Conservation (phyloP, 1,140 invertebrate species). For the Antheraea mylitta region DNA sequence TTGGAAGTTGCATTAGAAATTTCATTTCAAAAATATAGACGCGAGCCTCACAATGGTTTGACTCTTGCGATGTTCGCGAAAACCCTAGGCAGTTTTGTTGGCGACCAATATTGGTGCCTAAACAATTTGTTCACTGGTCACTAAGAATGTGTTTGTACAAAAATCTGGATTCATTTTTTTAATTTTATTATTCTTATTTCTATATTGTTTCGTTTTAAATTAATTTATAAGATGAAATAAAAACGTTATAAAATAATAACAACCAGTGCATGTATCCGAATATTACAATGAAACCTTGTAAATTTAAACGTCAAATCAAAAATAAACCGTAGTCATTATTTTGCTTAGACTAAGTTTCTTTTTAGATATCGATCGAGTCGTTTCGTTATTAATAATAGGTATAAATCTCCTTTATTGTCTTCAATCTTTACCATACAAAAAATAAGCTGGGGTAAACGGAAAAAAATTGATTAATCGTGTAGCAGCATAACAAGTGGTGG, state of each 20-base stretch:
- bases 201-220: background rate
- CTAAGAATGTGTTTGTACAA: too few species aligned
- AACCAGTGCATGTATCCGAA: constrained; percentile 19
- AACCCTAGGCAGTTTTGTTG: too few species aligned
- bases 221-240: background rate
- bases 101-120: too few species aligned
- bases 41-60: too few species aligned
- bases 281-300: constrained; percentile 6
- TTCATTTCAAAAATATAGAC: too few species aligned
- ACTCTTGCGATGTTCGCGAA: too few species aligned
- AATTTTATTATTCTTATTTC: too few species aligned
- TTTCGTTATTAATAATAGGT: constrained; percentile 71
- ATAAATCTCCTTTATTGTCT: constrained; percentile 78
- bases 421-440: constrained; percentile 66
- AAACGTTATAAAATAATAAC: background rate
- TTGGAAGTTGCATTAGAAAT: too few species aligned
- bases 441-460: constrained; percentile 48
- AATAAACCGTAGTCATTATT: constrained; percentile 34
- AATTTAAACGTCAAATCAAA: constrained; percentile 16
- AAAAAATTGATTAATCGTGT: constrained; percentile 37
- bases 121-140: too few species aligned
- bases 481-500: constrained; percentile 70
- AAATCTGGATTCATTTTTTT: too few species aligned
- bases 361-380: constrained; percentile 65
- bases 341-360: constrained; percentile 44